phyloP scores from a whole-genome alignment of 2,113 vertebrate species.

The Scomber japonicus region DNA sequence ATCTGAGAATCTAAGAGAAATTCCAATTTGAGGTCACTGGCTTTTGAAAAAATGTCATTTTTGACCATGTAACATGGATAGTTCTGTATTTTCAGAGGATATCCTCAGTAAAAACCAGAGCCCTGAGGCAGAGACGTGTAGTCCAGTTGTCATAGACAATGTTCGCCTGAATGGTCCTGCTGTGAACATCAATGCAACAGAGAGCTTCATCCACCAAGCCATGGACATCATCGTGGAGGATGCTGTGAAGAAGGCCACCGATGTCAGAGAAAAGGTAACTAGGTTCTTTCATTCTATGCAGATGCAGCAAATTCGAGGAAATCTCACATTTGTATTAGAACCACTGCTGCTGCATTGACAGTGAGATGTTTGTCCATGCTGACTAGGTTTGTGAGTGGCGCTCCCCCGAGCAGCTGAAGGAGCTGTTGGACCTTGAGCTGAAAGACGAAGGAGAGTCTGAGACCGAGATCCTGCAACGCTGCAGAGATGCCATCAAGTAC shows the following conservation, averaged over 20 bases:
- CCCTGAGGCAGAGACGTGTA: no score
- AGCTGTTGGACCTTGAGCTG: slow-evolving; percentile 88
- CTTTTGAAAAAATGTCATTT: no score
- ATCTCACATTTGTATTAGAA: no score
- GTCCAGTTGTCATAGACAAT: slow-evolving; percentile 80
- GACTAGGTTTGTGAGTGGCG: slow-evolving; percentile 91
- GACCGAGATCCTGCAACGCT: slow-evolving; percentile 85
- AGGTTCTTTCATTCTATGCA: no score
- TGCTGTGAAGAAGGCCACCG: slow-evolving; percentile 87
- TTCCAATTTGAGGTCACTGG: no score
- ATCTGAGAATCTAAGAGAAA: no score
- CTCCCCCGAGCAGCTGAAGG: slow-evolving; percentile 85
- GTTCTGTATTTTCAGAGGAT: no score
- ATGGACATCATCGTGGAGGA: slow-evolving; percentile 88
- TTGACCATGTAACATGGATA: no score
- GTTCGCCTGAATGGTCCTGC: slow-evolving; percentile 84
- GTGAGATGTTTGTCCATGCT: background rate
- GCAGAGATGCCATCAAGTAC: slow-evolving; percentile 88
- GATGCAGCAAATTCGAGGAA: no score
- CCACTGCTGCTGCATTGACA: background rate
- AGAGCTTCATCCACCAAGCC: slow-evolving; percentile 88
- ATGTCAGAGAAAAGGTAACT: slow-evolving; percentile 88
- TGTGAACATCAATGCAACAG: slow-evolving; percentile 80
- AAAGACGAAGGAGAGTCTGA: slow-evolving; percentile 85
- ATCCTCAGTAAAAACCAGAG: no score